Percentiles rank a stretch among this genome's conserved stretches.
phyloP scores from a whole-genome alignment of 2,797 vertebrate species.

The Sardinella longiceps region DNA sequence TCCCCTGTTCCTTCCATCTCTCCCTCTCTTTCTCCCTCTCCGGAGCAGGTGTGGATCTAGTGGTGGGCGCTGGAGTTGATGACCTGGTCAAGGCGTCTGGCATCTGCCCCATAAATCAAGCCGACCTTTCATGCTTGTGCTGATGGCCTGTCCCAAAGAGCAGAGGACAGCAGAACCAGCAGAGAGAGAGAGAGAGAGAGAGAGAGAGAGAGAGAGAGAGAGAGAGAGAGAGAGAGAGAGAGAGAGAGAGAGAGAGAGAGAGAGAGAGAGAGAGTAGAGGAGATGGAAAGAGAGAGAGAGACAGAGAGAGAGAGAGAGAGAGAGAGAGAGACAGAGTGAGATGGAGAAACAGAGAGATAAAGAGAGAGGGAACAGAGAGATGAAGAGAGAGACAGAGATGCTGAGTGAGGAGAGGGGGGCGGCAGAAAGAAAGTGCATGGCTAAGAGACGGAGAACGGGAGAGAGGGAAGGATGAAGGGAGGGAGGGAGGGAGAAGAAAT shows the following conservation, averaged over 20 bases:
- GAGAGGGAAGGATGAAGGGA: constrained; percentile 45
- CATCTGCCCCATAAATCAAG: constrained; percentile 2
- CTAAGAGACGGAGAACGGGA: constrained; percentile 41
- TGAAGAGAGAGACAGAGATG: constrained; percentile 57
- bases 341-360: constrained; percentile 27
- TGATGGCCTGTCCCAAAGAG: not conserved
- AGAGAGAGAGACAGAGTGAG: too few species aligned
- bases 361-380: constrained; percentile 40
- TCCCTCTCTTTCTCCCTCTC: not conserved
- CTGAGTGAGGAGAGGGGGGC: constrained; percentile 38
- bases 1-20: not conserved
- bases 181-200: constrained; percentile 30
- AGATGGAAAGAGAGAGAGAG: constrained; percentile 61
- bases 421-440: constrained; percentile 31
- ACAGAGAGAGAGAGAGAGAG: constrained; percentile 50
- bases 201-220: constrained; percentile 21
- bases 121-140: not conserved
- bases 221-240: not conserved
- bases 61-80: not conserved
- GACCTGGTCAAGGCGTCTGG: constrained; percentile 18
- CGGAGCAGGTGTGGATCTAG: not conserved
- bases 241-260: not conserved
- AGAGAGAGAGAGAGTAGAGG: constrained; percentile 40
- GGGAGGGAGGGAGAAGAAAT: constrained; percentile 26
- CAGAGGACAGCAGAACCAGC: constrained; percentile 3